Evolutionary conservation across 1,140 invertebrate genomes (phyloP), one percentile per base, ranked within the genome.

Genomic region (Fopius arisanus): DNA sequence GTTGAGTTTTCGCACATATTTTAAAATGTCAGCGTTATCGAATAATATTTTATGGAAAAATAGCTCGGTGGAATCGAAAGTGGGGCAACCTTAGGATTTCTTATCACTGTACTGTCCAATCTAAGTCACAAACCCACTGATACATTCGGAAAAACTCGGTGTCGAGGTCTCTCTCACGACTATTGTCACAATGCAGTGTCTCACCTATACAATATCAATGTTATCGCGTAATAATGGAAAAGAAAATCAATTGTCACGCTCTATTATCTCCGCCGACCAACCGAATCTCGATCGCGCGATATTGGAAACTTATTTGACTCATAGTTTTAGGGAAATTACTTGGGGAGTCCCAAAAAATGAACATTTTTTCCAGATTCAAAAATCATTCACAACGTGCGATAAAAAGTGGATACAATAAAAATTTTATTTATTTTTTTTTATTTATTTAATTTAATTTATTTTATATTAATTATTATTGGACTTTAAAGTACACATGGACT

Each of bases 191-290:
- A 14, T 51, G 43, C 43, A 51, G 43, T 51, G 19, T 51, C 43
- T 51, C 43, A 51, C 43, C 43, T 65, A 62, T 29, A 63, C 19
- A 41, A 23, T 14, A 72, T 66, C 70, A 67, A 72, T 72, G 63
- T 51, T 72, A 67, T 72, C 70, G 33, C 28, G 70, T 72, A 72
- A 72, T 66, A 72, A 37, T 37, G 12, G 70, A 67, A 67, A 72
- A 72, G 70, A 72, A 72, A 72, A 72, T 66, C 43, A 65, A 23
- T 31, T 72, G 70, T 72, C 40, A 72, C 41, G 63, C 62, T 72
- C 62, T 40, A 72, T 72, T 72, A 72, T 72, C 70, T 72, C 43
- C 12, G 21, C 51, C 63, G 70, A 40, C 70, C 37, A 37, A 72
- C 63, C 63, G 70, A 72, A 72, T 72, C 70, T 51, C 23, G 14